phyloP scores from a whole-genome alignment of 2,888 invertebrate genomes.

The Tetranychus truncatus region DNA sequence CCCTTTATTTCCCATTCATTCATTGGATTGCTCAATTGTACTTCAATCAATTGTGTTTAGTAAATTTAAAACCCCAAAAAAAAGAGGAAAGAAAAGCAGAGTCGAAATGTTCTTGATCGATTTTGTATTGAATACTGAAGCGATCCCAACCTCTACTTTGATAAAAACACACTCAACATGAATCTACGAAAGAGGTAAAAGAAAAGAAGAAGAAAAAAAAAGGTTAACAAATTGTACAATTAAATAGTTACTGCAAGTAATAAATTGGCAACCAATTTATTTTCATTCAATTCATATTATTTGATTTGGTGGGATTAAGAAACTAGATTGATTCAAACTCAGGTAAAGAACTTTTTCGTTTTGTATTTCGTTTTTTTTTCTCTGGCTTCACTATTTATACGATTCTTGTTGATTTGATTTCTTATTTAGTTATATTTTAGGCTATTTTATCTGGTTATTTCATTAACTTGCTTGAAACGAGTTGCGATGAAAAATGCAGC shows the following conservation, averaged over 20 bases:
- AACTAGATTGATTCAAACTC: neutral
- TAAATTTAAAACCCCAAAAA: too few species aligned
- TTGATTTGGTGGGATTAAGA: neutral
- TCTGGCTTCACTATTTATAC: neutral
- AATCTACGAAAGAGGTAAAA: too few species aligned
- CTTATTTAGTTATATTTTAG: neutral
- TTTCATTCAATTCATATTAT: neutral
- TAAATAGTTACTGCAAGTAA: neutral
- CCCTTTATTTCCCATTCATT: too few species aligned
- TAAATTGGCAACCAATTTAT: neutral
- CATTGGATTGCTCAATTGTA: too few species aligned
- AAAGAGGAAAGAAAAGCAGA: too few species aligned
- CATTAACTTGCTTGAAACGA: neutral
- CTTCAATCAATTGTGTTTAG: too few species aligned
- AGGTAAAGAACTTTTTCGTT: neutral
- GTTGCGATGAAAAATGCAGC: neutral
- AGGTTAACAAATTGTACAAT: neutral
- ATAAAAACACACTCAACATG: too few species aligned
- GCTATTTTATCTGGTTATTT: neutral
- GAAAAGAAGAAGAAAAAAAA: too few species aligned
- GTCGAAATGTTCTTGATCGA: too few species aligned
- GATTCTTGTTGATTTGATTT: neutral
- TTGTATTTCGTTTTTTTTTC: neutral
- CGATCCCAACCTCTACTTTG: too few species aligned
- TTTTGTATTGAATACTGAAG: too few species aligned